Evolutionary conservation across 2,888 invertebrate species (phyloP), one percentile per base, ranked within the genome.

Genomic region (Hydraecia micacea): DNA sequence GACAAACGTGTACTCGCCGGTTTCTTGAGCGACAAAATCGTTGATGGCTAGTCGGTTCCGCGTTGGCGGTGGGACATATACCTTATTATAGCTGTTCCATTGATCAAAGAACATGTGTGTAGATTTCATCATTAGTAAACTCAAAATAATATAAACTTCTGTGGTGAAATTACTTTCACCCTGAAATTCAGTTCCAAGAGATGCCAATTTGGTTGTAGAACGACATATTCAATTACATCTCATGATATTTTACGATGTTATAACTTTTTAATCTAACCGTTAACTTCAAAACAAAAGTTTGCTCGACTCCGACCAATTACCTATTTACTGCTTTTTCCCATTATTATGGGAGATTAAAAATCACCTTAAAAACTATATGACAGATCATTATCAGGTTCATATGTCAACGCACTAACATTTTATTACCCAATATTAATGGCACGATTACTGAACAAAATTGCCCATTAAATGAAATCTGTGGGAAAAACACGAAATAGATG

Each of bases 321-420:
- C 25, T 32, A 42, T 55, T 66, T n/a, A n/a, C n/a, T n/a, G n/a
- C n/a, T n/a, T n/a, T n/a, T 52, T 55, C 21, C 9, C 18, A 86
- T 63, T 63, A 18, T 55, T 42, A 68, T 60, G 15, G 52, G 18
- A 67, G 25, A 67, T 74, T 86, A 74, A 78, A 78, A 74, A 74
- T 70, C 66, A 42, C 32, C 83, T 74, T 60, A 83, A 63, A 83
- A 70, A 28, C 32, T 36, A 63, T 39, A 62, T 52, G 77, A 68
- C 63, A 73, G 73, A 70, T 86, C 67, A 83, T 77, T 62, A 78
- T 60, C 62, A 28, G 39, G 78, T 62, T 84, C 86, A 72, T 82
- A 74, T 83, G 84, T 86, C 84, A 74, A 74, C 83, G 83, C 28
- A 65, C 83, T 72, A 68, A 39, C n/a, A 67, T 68, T 63, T 73